Evolutionary conservation across 2,113 vertebrate species (phyloP), one percentile per base, ranked within the genome.

Genomic region (Puntigrus tetrazona): DNA sequence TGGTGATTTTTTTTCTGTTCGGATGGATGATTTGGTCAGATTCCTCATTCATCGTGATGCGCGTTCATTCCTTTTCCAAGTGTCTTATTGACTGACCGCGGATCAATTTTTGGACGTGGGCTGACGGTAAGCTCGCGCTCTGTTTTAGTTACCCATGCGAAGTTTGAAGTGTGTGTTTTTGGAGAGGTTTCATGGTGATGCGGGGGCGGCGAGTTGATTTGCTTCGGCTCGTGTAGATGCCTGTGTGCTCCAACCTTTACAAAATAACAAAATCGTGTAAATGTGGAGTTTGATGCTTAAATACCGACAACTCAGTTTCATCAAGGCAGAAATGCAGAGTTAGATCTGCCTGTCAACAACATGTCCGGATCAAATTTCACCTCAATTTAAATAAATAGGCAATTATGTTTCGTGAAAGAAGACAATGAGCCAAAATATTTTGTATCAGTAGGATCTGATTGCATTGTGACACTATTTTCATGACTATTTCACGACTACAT

Each of bases 71-170:
- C 16, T 18, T 45, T 29, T 63, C 8, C 70, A 31, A 81, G 70
- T 77, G 41, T 72, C 36, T 25, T 69, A 84, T 61, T 85, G 45
- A 79, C 47, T 85, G 84, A 85, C 82, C 59, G 78, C 57, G 78
- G 57, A 84, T 72, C 67, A 41, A 78, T 67, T 52, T 69, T 78
- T 78, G 83, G 83, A 75, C 74, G 45, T 79, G 70, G 85, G 84
- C 84, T 61, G 87, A 86, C 84, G 87, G 87, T 88, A 88, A 88
- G 84, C 80, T 73, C 27, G 52, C 20, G 67, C 29, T 73, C 27
- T 31, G 50, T 50, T 45, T 78, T 85, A 75, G 82, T 81, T 70
- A 78, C n/a, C 55, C 69, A 22, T 25, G 41, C 13, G 82, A 88
- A 88, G 84, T 86, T 88, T 86, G 31, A 61, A 74, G 72, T 78